Conservation (phyloP, 1,140 invertebrate species). For the Heliothis subflexa region DNA sequence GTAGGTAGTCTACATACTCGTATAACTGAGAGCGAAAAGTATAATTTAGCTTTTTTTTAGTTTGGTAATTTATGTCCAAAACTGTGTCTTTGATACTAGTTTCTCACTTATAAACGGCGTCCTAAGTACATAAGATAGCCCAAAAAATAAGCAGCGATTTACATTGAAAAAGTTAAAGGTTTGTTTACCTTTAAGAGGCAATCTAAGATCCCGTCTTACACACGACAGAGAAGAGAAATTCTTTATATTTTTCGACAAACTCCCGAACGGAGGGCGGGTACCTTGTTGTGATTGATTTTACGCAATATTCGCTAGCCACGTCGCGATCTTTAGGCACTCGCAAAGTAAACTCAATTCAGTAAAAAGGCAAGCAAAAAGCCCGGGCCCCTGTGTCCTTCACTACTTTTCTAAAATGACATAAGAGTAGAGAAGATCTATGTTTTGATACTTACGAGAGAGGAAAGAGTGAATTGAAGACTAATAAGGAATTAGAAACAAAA, state of each 20-base stretch:
- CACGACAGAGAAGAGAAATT: slow-evolving; percentile 35
- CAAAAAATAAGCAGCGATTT: slow-evolving; percentile 25
- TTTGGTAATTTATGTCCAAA: neutral
- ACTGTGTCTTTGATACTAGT: neutral
- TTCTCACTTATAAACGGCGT: neutral
- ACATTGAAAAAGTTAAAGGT: slow-evolving; percentile 27
- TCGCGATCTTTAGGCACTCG: slow-evolving; percentile 37
- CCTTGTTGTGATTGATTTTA: slow-evolving; percentile 43
- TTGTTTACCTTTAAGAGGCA: slow-evolving; percentile 38
- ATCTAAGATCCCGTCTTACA: slow-evolving; percentile 32
- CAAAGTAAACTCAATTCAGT: slow-evolving; percentile 27
- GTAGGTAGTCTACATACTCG: neutral
- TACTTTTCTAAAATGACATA: neutral
- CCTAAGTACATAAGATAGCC: slow-evolving; percentile 25
- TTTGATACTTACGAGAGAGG: neutral
- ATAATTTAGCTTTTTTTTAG: neutral
- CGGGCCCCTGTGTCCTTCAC: neutral
- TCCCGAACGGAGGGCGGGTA: slow-evolving; percentile 15
- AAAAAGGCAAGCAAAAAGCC: neutral
- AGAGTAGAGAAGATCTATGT: slow-evolving; percentile 7
- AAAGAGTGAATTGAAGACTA: no score
- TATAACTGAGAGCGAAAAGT: no score
- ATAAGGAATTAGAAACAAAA: no score
- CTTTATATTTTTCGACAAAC: slow-evolving; percentile 37
- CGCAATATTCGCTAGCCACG: slow-evolving; percentile 39